These are phyloP conservation scores for Astreopora myriophthalma DNA, from an alignment of 64 coral and sea anemone genomes.

Conservation along the genomic window DNA sequence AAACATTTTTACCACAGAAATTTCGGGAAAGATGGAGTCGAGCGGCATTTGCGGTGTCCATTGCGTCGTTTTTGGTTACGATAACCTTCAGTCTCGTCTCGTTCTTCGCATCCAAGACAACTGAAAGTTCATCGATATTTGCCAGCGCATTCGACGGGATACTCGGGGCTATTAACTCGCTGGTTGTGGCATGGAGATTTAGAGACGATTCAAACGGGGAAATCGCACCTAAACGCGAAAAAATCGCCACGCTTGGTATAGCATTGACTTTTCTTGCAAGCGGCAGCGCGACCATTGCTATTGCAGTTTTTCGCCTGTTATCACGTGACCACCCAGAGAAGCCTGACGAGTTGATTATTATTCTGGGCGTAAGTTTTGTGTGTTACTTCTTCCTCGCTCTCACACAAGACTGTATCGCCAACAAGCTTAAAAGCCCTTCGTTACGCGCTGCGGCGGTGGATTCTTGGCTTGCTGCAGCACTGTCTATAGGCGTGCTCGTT, in stretches of 20 bases:
- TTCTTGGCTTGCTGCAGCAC: constrained; percentile 57
- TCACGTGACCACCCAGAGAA: constrained; percentile 59
- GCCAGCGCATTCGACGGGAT: constrained; percentile 86
- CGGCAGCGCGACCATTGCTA: constrained; percentile 48
- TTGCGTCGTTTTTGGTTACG: constrained; percentile 38
- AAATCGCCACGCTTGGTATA: constrained; percentile 59
- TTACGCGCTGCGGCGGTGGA: constrained; percentile 63
- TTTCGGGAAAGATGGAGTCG: constrained; percentile 70
- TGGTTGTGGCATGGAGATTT: constrained; percentile 86
- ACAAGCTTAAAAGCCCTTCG: constrained; percentile 72
- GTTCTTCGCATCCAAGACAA: constrained; percentile 58
- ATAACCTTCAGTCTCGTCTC: constrained; percentile 62
- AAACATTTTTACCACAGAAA: constrained; percentile 41
- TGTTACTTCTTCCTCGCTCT: constrained; percentile 58
- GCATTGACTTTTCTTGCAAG: constrained; percentile 68
- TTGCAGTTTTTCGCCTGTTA: constrained; percentile 54
- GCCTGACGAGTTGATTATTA: constrained; percentile 65
- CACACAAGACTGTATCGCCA: constrained; percentile 60
- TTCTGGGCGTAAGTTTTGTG: constrained; percentile 65
- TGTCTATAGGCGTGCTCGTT: constrained; percentile 74
- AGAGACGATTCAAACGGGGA: constrained; percentile 75
- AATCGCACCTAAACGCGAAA: constrained; percentile 42
- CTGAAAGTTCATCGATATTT: constrained; percentile 88
- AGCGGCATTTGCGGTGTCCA: constrained; percentile 61
- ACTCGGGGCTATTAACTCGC: constrained; percentile 71